A percentile compares a stretch with the other conserved stretches of the same genome.
Evolutionary conservation across 1,140 invertebrate species (phyloP).

Genomic region (Caenorhabditis brenneri): DNA sequence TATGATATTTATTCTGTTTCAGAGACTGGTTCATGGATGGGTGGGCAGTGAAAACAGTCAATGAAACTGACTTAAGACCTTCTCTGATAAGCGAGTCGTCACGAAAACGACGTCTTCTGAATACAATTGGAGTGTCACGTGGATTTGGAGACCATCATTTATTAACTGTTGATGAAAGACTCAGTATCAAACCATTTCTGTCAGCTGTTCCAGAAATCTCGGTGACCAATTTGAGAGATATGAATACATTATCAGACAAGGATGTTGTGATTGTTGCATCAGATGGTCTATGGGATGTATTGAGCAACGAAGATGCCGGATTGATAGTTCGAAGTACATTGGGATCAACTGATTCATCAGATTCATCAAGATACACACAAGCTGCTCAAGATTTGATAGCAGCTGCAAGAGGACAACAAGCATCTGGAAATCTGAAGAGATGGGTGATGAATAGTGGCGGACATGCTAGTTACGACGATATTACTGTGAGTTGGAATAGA

Average conservation of each 20-base stretch:
- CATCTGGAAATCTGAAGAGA: background rate
- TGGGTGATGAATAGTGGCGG: slow-evolving; percentile 75
- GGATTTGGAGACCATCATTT: slow-evolving; percentile 88
- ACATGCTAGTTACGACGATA: slow-evolving; percentile 82
- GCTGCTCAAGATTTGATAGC: slow-evolving; percentile 82
- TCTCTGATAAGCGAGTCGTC: slow-evolving; percentile 82
- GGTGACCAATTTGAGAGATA: slow-evolving; percentile 73
- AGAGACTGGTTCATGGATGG: slow-evolving; percentile 81
- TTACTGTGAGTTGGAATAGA: slow-evolving; percentile 75
- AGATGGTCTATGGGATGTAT: slow-evolving; percentile 87
- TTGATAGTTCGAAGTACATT: slow-evolving; percentile 78
- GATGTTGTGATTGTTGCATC: slow-evolving; percentile 83
- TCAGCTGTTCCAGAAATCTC: slow-evolving; percentile 80
- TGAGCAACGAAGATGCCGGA: slow-evolving; percentile 78
- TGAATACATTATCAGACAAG: slow-evolving; percentile 74
- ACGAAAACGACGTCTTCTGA: slow-evolving; percentile 82
- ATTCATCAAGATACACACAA: slow-evolving; percentile 78
- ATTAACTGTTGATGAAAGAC: slow-evolving; percentile 78
- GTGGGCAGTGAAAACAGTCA: slow-evolving; percentile 81
- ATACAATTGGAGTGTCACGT: slow-evolving; percentile 83
- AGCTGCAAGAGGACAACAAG: slow-evolving; percentile 77
- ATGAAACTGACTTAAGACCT: slow-evolving; percentile 78
- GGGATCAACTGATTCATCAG: slow-evolving; percentile 73
- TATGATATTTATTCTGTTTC: background rate
- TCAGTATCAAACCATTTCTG: slow-evolving; percentile 83